Evolutionary conservation across 2,888 invertebrate genomes (phyloP), one percentile per base, ranked within the genome.

Genomic region (Drymonia ruficornis): DNA sequence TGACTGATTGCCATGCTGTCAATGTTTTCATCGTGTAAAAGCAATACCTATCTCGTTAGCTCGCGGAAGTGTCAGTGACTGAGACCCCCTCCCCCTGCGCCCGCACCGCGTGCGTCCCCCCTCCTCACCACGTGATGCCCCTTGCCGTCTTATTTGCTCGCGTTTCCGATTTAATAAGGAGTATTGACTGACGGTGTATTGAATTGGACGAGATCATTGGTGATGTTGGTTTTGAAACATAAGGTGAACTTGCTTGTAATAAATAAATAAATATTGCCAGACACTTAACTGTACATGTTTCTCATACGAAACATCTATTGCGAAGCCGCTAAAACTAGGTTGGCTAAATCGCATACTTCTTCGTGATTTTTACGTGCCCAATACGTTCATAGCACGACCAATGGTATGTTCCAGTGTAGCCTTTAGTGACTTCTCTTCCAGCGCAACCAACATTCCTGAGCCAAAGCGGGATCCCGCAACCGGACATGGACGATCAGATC

Each of bases 401-500:
- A n/a, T n/a, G n/a, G n/a, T n/a, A n/a, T n/a, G n/a, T n/a, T n/a
- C n/a, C n/a, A n/a, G n/a, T n/a, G 38, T 38, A 1, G 9, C 4
- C n/a, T 6, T n/a, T 2, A 34, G 8, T 34, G 8, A 8, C 1
- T 34, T 38, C 1, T 9, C 4, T 44, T 44, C 42, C 78, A 91
- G 91, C 90, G 9, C 91, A 88, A 77, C 87, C 90, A 1, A 72
- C 78, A 1, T 55, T 83, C 11, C 58, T 78, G 1, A 81, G 65
- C 50, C 86, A 84, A 49, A 77, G 76, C 53, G 53, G 74, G 23
- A 83, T 86, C 54, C 78, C 89, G 0, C 88, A 90, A 40, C 86
- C 90, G 15, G 91, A 91, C 51, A 63, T 91, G 15, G 91, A 91
- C 62, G 91, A 91, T 48, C 90, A 91, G 61, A 88, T 87, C n/a